Evolutionary conservation across 1,140 invertebrate species (phyloP), one percentile per base, ranked within the genome.

Genomic region (Atta colombica): DNA sequence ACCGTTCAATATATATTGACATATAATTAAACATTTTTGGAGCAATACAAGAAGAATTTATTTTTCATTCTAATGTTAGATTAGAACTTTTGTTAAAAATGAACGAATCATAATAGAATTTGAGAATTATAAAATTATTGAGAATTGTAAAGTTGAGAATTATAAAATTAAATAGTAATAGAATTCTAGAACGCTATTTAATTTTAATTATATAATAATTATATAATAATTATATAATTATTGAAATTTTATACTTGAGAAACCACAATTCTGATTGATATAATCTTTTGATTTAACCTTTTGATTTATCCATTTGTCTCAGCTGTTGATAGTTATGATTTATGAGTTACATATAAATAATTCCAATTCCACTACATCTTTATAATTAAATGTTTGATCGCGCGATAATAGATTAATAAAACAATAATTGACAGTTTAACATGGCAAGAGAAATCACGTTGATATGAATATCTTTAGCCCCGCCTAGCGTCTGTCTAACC

Each of bases 381-480:
- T 18, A 25, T 61, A 68, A 69, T 71, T 71, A 74, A 74, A 61
- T 49, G 18, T 75, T 84, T 31, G 35, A 58, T 51, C 55, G 18
- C 4, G 12, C 25, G 21, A 6, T 74, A 60, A 53, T 31, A 49
- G 21, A 74, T 82, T 60, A 82, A 82, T 82, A 55, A 51, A 25
- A 61, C 31, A 25, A 84, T 65, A 61, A 61, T 61, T 61, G 80
- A 84, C 68, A 61, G 55, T 63, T 61, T 16, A 53, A 84, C 35
- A 45, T 18, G 16, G 18, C 68, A n/a, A 68, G 66, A 71, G 55
- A 63, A 84, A 74, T 74, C 25, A 58, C 21, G 25, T n/a, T 68
- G 80, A 51, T 84, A 74, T 18, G 68, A 63, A 74, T 61, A 51
- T 61, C 69, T 35, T 63, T 74, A 35, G 21, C 45, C 14, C 31